Conservation (phyloP, 2,888 invertebrate species). For the Perdita meconis region DNA sequence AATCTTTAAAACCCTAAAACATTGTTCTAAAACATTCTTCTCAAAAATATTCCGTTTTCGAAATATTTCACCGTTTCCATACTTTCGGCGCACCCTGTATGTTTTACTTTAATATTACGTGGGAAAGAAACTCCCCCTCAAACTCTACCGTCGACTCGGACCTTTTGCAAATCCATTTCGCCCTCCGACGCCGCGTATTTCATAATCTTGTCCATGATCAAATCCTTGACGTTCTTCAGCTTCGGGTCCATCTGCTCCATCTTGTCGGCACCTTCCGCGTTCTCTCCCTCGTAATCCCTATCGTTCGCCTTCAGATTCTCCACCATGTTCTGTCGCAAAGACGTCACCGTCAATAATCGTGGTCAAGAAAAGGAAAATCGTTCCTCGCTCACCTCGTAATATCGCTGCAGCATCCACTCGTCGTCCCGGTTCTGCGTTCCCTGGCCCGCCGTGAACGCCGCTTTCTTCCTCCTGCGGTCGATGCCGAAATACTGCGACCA, state of each 20-base stretch:
- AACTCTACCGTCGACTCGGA: not conserved
- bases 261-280: constrained; percentile 85
- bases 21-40: too few species aligned
- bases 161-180: constrained; percentile 47
- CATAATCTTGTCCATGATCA: constrained; percentile 91
- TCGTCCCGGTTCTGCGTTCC: constrained; percentile 85
- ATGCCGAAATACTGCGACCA: constrained; percentile 96
- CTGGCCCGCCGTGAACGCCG: constrained; percentile 83
- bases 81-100: too few species aligned
- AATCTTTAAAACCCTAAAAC: too few species aligned
- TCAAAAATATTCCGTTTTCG: too few species aligned
- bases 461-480: constrained; percentile 91
- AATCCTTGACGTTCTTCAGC: constrained; percentile 90
- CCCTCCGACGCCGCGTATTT: constrained; percentile 90
- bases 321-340: constrained; percentile 61
- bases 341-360: not conserved
- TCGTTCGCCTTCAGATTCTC: constrained; percentile 72
- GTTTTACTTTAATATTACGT: too few species aligned
- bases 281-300: constrained; percentile 82
- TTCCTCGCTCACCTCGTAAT: constrained; percentile 84
- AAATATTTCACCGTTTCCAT: too few species aligned
- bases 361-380: not conserved
- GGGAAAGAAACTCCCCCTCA: too few species aligned
- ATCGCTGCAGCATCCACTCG: constrained; percentile 86
- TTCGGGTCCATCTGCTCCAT: constrained; percentile 90